Evolutionary conservation across 1,140 invertebrate genomes (phyloP), one percentile per base, ranked within the genome.

Genomic region (Coenobita brevimanus): DNA sequence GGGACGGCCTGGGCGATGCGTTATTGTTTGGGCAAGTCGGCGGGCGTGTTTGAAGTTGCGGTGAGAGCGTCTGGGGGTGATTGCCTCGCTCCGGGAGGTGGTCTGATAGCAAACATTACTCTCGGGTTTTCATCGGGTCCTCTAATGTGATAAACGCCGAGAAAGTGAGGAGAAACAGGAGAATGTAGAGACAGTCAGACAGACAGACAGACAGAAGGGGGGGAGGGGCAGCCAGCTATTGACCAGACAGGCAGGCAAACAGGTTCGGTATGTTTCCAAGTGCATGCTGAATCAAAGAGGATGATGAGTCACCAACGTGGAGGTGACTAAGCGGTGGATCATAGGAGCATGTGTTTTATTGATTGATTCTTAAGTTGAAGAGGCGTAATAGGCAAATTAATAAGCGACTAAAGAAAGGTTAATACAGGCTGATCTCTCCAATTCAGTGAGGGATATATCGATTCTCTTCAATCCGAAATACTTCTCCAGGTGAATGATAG

Each of bases 1-100:
- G 41, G 8, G 67, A 54, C 67, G 54, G 21, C 50, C 64, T 73
- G 69, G 54, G 43, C 33, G 81, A 73, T 83, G 81, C 67, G n/a
- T 13, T 64, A 78, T 76, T 76, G 67, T 64, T 85, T 73, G 82
- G 67, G 71, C 21, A 64, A 73, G 21, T 54, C 60, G 73, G 54
- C 82, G 82, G 82, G 13, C 36, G 82, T 76, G 69, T 85, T 85
- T 85, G 82, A 85, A 64, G 82, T 30, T 24, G 8, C 2, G 54
- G 24, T 10, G 10, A n/a, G 8, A 30, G 50, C 50, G 71, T 85
- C 82, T 78, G 2, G n/a, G 36, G 36, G 54, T 78, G 82, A 85
- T 78, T 85, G 82, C 50, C 33, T 78, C 82, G 36, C 82, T 3
- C 27, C 67, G 73, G 82, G 82, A 85, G 71, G 71, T 71, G n/a